Percentiles rank a stretch among this genome's conserved stretches.
Conservation (phyloP, 2,888 invertebrate genomes). For the Agrotis exclamationis region DNA sequence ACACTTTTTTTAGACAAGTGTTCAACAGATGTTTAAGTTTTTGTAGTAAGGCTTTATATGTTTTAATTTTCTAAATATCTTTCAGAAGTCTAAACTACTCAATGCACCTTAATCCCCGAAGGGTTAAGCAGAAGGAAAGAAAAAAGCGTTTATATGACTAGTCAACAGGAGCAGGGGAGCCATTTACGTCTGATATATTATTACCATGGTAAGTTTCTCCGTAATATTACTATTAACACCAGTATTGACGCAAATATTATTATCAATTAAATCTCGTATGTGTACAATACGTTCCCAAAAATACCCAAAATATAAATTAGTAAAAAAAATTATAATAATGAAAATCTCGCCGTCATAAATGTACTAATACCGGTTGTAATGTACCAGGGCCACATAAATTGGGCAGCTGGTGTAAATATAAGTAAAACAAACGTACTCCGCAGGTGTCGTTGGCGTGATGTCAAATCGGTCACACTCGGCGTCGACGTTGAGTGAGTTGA, state of each 20-base stretch:
- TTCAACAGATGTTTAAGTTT: too few relatives aligned
- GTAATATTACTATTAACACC: neutral
- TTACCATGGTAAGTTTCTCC: neutral
- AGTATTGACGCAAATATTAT: neutral
- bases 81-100: too few relatives aligned
- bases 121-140: too few relatives aligned
- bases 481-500: constrained; percentile 72
- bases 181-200: too few relatives aligned
- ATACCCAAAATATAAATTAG: neutral
- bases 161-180: too few relatives aligned
- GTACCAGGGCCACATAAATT: constrained; percentile 57
- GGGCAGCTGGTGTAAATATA: constrained; percentile 60
- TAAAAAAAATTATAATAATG: neutral
- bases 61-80: too few relatives aligned
- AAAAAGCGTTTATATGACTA: too few relatives aligned
- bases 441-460: constrained; percentile 82
- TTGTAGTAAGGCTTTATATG: too few relatives aligned
- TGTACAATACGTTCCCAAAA: neutral
- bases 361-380: constrained; percentile 53
- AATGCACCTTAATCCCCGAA: too few relatives aligned
- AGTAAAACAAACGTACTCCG: constrained; percentile 79
- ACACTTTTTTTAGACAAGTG: too few relatives aligned
- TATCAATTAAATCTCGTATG: neutral
- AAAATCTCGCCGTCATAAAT: constrained; percentile 40
- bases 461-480: constrained; percentile 80